Evolutionary conservation across 2,113 vertebrate genomes (phyloP), one percentile per base, ranked within the genome.

Genomic region (Rhadina sibilatrix): DNA sequence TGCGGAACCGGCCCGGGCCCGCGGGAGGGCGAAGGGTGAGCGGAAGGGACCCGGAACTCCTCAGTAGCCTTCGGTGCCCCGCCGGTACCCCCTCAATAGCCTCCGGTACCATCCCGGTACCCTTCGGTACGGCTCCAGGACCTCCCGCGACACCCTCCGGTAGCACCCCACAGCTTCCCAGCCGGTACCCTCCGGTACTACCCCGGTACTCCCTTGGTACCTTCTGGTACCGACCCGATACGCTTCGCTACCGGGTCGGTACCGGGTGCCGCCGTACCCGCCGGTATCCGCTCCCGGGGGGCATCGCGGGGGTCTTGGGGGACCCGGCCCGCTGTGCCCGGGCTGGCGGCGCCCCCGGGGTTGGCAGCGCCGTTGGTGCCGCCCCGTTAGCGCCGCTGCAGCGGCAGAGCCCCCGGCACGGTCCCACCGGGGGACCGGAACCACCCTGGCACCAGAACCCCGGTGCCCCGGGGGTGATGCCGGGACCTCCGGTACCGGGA

Each of bases 221-320:
- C 33, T 63, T 16, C 59, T 19, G 46, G 24, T 35, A 54, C 57
- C 40, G 10, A 2, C 11, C 23, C 69, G 7, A 17, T 2, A 9
- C 33, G 3, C 14, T 8, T 16, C 50, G 75, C 30, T 25, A 63
- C 35, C 40, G 2, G 17, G 2, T 5, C 15, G 20, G 10, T 24
- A 17, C 53, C 38, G n/a, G n/a, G 22, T 12, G 17, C 35, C 66
- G 12, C 42, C n/a, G n/a, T 12, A 25, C 47, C 30, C 46, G 13
- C 25, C 42, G 30, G 28, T 46, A 30, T 31, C 20, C n/a, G 1
- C 30, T 60, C 15, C 33, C 33, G 33, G 49, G 7, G 7, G 25
- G 4, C 42, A 24, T 47, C 3, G 35, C 20, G 47, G 37, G 17
- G 9, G 0, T 33, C 27, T 2, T 3, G 18, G 24, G 24, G 17